These are phyloP conservation scores for Thaumatotibia leucotreta DNA, from an alignment of 1,140 invertebrate species.

Conservation along the genomic window DNA sequence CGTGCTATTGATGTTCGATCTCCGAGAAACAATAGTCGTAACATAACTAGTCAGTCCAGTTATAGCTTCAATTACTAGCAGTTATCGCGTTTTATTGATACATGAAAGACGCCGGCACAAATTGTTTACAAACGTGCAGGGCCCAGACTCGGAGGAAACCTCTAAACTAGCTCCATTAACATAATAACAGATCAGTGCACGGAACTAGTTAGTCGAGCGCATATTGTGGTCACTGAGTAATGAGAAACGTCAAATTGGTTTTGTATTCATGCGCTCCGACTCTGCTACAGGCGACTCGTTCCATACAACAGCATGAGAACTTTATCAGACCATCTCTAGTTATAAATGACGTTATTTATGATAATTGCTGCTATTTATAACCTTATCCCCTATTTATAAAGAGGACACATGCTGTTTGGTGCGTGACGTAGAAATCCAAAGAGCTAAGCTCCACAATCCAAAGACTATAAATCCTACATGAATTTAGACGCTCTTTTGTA, in stretches of 20 bases:
- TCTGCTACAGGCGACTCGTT: not conserved
- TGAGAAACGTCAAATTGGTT: slow-evolving; percentile 71
- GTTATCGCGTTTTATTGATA: slow-evolving; percentile 47
- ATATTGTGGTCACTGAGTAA: slow-evolving; percentile 62
- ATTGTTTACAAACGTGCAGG: slow-evolving; percentile 38
- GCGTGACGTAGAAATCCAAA: not conserved
- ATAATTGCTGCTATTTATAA: not conserved
- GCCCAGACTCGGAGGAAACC: slow-evolving; percentile 18
- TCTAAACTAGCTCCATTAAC: slow-evolving; percentile 58
- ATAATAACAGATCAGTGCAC: slow-evolving; percentile 63
- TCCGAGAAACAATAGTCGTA: slow-evolving; percentile 21
- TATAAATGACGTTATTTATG: slow-evolving; percentile 1
- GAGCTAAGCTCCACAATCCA: too few relatives aligned
- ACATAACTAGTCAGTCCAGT: slow-evolving; percentile 17
- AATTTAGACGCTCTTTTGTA: slow-evolving; percentile 32
- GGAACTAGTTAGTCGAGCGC: slow-evolving; percentile 60
- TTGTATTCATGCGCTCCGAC: slow-evolving; percentile 45
- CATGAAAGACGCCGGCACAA: slow-evolving; percentile 42
- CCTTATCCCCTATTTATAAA: not conserved
- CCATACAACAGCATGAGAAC: not conserved
- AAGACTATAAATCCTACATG: slow-evolving; percentile 34
- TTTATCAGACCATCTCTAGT: not conserved
- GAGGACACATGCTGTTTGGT: not conserved
- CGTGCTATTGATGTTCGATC: slow-evolving; percentile 31
- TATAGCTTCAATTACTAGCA: slow-evolving; percentile 39